phyloP scores from a whole-genome alignment of 1,140 invertebrate genomes.

The Ctenoplectra terminalis region DNA sequence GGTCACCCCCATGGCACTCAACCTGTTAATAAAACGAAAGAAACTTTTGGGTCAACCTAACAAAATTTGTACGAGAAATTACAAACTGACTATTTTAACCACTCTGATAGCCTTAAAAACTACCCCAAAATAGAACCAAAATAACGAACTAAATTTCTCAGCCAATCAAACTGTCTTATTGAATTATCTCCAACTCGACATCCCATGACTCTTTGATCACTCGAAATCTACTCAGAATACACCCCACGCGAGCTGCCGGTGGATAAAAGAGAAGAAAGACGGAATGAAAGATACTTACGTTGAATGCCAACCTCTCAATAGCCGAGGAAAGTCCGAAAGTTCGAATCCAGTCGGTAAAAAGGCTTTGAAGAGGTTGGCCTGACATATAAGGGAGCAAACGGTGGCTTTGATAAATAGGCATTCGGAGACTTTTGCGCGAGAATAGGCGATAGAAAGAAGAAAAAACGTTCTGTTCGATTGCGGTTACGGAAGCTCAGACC shows the following conservation, averaged over 20 bases:
- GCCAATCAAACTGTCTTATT: background rate
- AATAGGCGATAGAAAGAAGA: background rate
- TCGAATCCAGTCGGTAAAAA: constrained; percentile 33
- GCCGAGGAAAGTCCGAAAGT: constrained; percentile 52
- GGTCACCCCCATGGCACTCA: no score
- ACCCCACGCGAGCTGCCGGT: background rate
- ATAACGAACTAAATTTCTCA: no score
- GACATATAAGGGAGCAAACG: constrained; percentile 48
- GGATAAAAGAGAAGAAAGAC: constrained; percentile 28
- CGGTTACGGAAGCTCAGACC: constrained; percentile 25
- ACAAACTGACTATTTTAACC: no score
- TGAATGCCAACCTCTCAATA: constrained; percentile 34
- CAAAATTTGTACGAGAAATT: no score
- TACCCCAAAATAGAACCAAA: no score
- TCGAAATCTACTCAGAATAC: background rate
- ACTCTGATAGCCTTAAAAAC: no score
- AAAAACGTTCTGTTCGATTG: constrained; percentile 18
- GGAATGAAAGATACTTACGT: constrained; percentile 25
- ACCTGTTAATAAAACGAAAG: no score
- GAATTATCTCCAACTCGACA: background rate
- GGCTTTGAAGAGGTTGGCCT: constrained; percentile 34
- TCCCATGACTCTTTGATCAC: background rate
- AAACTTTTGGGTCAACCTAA: no score
- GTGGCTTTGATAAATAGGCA: constrained; percentile 60
- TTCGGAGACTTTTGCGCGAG: constrained; percentile 11